A percentile compares a stretch with the other conserved stretches of the same genome.
These are phyloP conservation scores for Baryphthengus martii DNA, from an alignment of 2,113 vertebrate genomes.

Conservation along the genomic window DNA sequence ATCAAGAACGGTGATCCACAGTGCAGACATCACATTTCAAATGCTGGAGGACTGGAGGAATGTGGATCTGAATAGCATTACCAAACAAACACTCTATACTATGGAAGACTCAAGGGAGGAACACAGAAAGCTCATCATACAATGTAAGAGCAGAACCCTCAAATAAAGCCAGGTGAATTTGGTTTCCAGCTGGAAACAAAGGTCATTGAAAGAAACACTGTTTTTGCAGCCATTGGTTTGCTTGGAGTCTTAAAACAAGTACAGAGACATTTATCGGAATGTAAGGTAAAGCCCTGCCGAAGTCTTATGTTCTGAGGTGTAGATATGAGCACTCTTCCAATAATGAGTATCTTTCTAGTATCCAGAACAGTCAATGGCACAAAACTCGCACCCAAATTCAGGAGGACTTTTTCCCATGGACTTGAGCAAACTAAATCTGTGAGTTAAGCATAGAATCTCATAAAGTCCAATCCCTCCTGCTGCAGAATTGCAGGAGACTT, in stretches of 20 bases:
- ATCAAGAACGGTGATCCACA: conserved; percentile 98
- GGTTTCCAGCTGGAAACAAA: neutral
- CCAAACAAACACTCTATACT: conserved; percentile 98
- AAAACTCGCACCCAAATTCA: neutral
- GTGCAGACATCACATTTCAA: conserved; percentile 98
- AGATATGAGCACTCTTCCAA: neutral
- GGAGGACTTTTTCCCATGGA: neutral
- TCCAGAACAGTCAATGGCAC: neutral
- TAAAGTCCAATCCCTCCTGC: neutral
- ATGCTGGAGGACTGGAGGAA: conserved; percentile 99
- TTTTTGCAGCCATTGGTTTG: neutral
- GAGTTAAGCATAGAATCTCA: neutral
- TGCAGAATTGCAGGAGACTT: neutral
- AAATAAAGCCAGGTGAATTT: neutral
- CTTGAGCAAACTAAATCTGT: neutral
- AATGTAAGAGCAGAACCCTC: conserved; percentile 80
- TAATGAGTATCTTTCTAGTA: neutral
- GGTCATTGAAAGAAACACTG: neutral
- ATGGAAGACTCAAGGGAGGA: conserved; percentile 97
- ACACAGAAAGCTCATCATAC: conserved; percentile 92
- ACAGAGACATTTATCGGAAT: neutral
- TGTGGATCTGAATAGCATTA: conserved; percentile 98
- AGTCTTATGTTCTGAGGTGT: neutral
- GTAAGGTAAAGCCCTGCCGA: neutral
- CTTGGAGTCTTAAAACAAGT: neutral